Base-by-base conservation (phyloP, 2,797 vertebrate species). In the Eutrigla gurnardus region DNA sequence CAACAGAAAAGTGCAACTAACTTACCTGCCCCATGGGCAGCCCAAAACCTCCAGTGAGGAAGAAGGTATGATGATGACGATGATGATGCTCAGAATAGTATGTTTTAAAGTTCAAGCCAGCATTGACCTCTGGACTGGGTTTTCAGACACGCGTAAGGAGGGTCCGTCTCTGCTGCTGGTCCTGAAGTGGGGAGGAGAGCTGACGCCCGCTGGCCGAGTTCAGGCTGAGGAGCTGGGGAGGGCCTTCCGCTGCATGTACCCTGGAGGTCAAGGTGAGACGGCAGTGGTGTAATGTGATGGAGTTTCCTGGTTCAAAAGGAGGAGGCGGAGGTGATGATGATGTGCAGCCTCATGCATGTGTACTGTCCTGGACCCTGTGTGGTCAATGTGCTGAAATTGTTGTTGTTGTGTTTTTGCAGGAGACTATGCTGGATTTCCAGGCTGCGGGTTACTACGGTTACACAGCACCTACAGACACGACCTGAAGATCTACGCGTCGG, bases 401-500 rank as follows among this genome's bases (percentile, higher is more conserved):
- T 59, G 70, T 39, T 7, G 9, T 6, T 75, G 17, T 39, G 32
- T 68, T 84, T 35, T 67, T 86, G 5, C 80, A 99, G 98, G 98
- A 66, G 98, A 99, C 89, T 99, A 99, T 0, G 98, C 98, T 53
- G 98, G 98, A 25, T 99, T 99, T 82, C 97, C 98, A 18, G 98
- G 98, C 32, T 99, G 98, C 12, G 98, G 98, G 25, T 92, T 99
- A 47, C 96, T 99, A 52, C 95, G 98, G 36, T 92, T 99, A 55
- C 98, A 99, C 90, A 99, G 98, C 93, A 99, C 98, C 17, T 99
- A 99, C 77, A 95, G 98, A 17, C 98, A 99, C 0, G 98, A 99
- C 89, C 96, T 99, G 81, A 99, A 99, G 94, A 99, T 99, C 83
- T 99, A 99, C 0, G 98, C 98, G 3, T 99, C 98, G 0, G 98